Evolutionary conservation across 2,113 vertebrate genomes (phyloP), one percentile per base, ranked within the genome.

Genomic region (Pristiophorus japonicus): DNA sequence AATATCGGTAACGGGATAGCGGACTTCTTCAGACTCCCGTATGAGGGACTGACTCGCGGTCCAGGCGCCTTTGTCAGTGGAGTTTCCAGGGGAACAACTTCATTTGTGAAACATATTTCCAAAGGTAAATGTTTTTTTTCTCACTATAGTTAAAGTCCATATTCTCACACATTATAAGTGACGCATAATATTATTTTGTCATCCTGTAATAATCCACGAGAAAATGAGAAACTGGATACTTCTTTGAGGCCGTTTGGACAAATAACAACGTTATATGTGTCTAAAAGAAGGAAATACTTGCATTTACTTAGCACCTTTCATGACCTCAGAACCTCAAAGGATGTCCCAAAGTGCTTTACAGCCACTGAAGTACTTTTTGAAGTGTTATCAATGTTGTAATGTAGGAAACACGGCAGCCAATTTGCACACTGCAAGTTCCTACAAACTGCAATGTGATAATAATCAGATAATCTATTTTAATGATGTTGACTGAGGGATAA

Each of bases 51-150:
- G 96, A 99, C 99, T 45, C 98, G 99, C 0, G 99, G 99, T 59
- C 99, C 99, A 0, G 99, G 99, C 63, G 99, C 99, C n/a, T 99
- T 99, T 55, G 98, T 99, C 96, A 99, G 98, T 8, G 99, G 99
- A 0, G 99, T 99, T 95, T 99, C 99, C 96, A 98, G 99, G 96
- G 99, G 99, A 95, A 99, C 99, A 11, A 98, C 98, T 0, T 99
- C 99, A 0, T 99, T 99, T 42, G 98, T 99, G 95, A 99, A 98
- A 97, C 99, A 99, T 96, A 99, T 99, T 96, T 99, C 99, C 84
- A 99, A 99, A 99, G 99, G 99, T 99, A 97, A 96, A 95, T 91
- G 20, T 96, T 34, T 34, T 94, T n/a, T 47, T 70, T 45, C 65
- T 94, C 16, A 5, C 4, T 62, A 20, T n/a, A 14, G 1, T 81